These are phyloP conservation scores for Lagria hirta DNA, from an alignment of 2,888 invertebrate species.

Conservation along the genomic window DNA sequence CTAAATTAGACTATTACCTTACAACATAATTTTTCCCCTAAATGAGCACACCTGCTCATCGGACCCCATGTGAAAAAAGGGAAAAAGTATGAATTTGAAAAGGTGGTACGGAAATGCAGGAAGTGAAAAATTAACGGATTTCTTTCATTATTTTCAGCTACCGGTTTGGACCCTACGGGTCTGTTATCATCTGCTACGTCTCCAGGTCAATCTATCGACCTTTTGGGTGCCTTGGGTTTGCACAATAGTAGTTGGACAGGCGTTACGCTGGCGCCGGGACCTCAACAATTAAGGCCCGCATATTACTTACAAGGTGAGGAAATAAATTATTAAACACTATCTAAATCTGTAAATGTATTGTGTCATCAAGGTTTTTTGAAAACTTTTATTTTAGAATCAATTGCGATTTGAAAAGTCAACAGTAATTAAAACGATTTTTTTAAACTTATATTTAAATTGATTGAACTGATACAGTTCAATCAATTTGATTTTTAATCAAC, in stretches of 20 bases:
- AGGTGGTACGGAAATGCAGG: constrained; percentile 7
- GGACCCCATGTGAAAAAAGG: constrained; percentile 22
- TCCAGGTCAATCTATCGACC: constrained; percentile 63
- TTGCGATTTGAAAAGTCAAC: no score
- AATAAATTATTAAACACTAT: neutral
- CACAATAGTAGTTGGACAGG: constrained; percentile 75
- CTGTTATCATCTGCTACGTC: constrained; percentile 45
- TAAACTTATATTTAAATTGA: no score
- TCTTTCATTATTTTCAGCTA: constrained; percentile 58
- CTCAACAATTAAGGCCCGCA: constrained; percentile 70
- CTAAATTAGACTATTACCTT: no score
- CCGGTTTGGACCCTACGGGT: constrained; percentile 57
- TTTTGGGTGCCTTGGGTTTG: constrained; percentile 76
- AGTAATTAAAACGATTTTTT: no score
- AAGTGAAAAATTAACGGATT: neutral
- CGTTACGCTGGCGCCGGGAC: constrained; percentile 64
- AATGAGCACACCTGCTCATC: constrained; percentile 10
- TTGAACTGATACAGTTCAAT: no score
- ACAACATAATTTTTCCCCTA: no score
- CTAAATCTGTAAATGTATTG: no score
- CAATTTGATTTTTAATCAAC: no score
- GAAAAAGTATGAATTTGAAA: no score
- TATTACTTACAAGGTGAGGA: constrained; percentile 71
- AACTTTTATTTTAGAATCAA: no score
- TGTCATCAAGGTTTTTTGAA: no score